Percentiles rank a stretch among this genome's conserved stretches.
phyloP scores from a whole-genome alignment of 2,113 vertebrate species.

The Phainopepla nitens region DNA sequence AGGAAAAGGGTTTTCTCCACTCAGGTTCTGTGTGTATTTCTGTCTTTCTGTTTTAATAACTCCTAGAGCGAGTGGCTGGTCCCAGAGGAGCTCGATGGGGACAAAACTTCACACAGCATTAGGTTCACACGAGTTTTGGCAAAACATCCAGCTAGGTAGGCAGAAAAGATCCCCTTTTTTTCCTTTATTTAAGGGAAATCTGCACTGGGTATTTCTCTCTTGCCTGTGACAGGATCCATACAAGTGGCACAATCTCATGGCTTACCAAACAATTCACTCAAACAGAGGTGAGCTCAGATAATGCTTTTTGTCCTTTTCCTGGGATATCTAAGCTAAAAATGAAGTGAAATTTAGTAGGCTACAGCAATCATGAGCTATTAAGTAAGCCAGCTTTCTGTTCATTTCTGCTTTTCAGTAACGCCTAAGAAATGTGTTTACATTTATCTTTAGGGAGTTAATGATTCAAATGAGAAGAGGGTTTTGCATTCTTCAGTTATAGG shows the following conservation, averaged over 20 bases:
- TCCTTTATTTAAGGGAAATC: neutral
- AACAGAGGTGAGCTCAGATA: neutral
- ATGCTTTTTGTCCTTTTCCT: neutral
- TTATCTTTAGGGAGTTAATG: neutral
- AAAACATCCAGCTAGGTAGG: neutral
- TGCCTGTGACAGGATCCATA: neutral
- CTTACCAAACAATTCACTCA: neutral
- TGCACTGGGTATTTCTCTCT: neutral
- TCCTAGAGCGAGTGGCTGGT: neutral
- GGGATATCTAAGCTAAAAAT: neutral
- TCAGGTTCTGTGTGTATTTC: neutral
- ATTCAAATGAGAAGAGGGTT: neutral
- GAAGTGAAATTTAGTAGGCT: neutral
- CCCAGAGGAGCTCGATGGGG: neutral
- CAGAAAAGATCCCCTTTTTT: neutral
- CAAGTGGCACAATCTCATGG: neutral
- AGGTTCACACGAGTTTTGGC: neutral
- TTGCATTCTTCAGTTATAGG: neutral
- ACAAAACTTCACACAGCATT: neutral
- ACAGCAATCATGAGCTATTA: neutral
- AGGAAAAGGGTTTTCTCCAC: neutral
- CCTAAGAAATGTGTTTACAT: conserved; percentile 4
- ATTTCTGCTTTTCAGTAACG: neutral
- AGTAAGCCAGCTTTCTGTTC: neutral
- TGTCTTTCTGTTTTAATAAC: neutral